phyloP scores from a whole-genome alignment of 1,140 invertebrate species.

The Anoplophora glabripennis region DNA sequence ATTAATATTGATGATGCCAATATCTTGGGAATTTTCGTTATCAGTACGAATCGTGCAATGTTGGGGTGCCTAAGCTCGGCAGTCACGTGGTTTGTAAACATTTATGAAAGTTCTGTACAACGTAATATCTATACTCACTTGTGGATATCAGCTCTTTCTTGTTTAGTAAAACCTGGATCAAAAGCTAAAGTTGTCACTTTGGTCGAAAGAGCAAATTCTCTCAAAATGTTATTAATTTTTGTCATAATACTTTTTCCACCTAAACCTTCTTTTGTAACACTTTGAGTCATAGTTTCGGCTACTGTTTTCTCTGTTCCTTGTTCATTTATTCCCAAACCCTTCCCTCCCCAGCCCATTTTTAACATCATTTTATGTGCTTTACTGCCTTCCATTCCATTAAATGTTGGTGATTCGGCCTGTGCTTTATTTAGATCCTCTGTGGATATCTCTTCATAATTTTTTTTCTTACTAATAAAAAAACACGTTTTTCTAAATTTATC shows the following conservation, averaged over 20 bases:
- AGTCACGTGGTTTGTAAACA: too few species aligned
- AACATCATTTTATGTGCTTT: slow-evolving; percentile 31
- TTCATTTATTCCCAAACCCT: slow-evolving; percentile 28
- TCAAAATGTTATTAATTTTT: slow-evolving; percentile 26
- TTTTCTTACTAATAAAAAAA: slow-evolving; percentile 28
- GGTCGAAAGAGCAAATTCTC: slow-evolving; percentile 23
- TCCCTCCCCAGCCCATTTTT: slow-evolving; percentile 32
- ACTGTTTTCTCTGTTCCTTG: slow-evolving; percentile 26
- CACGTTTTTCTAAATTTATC: slow-evolving; percentile 27
- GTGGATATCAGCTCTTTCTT: slow-evolving; percentile 29
- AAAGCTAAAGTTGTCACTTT: slow-evolving; percentile 25
- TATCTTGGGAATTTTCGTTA: too few species aligned
- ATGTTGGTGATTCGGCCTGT: not conserved
- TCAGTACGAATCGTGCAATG: too few species aligned
- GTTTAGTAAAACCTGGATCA: slow-evolving; percentile 26
- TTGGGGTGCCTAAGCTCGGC: too few species aligned
- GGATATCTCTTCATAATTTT: slow-evolving; percentile 20
- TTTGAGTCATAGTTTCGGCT: slow-evolving; percentile 26
- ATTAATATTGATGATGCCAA: too few species aligned
- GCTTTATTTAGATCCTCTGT: slow-evolving; percentile 10
- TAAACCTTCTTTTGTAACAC: slow-evolving; percentile 21
- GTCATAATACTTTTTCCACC: slow-evolving; percentile 24
- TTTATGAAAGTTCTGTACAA: too few species aligned
- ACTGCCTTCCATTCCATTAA: slow-evolving; percentile 16
- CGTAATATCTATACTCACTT: slow-evolving; percentile 20